A percentile compares a stretch with the other conserved stretches of the same genome.
Evolutionary conservation across 2,113 vertebrate genomes (phyloP).

Genomic region (Pithys albifrons): DNA sequence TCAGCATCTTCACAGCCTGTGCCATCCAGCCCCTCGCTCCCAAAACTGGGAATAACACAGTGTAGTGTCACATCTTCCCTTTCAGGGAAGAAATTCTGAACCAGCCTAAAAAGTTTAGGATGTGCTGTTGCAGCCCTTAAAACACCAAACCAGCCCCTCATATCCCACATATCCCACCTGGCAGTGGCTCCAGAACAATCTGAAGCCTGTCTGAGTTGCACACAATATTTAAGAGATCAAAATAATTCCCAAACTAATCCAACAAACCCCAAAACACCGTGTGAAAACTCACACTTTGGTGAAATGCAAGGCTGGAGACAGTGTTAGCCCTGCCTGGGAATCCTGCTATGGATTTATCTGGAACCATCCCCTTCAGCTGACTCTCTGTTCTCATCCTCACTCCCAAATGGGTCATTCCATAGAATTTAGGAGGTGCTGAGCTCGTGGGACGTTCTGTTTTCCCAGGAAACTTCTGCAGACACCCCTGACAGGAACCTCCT

Average conservation of each 20-base stretch:
- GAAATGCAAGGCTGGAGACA: neutral
- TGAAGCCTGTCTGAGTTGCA: neutral
- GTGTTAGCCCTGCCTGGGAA: rapidly evolving
- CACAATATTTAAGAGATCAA: neutral
- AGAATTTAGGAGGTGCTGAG: neutral
- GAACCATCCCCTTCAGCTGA: neutral
- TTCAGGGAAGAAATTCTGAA: neutral
- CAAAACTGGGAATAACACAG: neutral
- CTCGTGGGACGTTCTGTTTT: neutral
- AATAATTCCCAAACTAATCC: neutral
- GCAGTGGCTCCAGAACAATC: neutral
- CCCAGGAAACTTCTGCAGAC: neutral
- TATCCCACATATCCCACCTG: neutral
- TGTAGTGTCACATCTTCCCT: neutral
- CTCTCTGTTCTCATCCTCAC: neutral
- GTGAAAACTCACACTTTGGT: neutral
- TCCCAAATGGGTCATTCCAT: neutral
- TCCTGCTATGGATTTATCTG: neutral
- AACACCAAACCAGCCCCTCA: neutral
- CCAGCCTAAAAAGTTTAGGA: neutral
- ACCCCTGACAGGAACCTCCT: neutral
- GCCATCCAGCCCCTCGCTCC: neutral
- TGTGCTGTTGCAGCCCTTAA: neutral
- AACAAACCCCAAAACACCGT: neutral
- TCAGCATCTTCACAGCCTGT: neutral